Base-by-base conservation (phyloP, 2,888 invertebrate genomes). In the Eristalis arbustorum region DNA sequence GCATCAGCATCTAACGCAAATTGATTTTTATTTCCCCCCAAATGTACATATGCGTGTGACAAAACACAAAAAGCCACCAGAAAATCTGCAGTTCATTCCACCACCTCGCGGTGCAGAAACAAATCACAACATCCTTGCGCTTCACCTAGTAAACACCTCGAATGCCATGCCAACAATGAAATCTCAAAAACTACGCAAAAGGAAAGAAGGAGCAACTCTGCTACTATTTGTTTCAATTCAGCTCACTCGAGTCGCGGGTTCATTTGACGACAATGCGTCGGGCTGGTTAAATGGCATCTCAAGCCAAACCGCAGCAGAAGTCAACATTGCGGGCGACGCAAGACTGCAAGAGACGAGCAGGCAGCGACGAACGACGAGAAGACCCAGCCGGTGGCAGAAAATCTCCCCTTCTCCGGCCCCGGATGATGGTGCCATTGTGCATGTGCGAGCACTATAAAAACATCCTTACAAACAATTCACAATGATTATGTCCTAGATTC, bases 401-500 rank as follows among this genome's bases (percentile, higher is more conserved):
- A 67, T 62, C 63, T 22, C 63, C n/a, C n/a, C n/a, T 37, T 66
- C 61, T 25, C 67, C 42, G 8, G 0, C 10, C 8, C 0, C 31
- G 6, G 10, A 8, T 8, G 67, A 66, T 67, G 67, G 40, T 40
- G 11, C 25, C 61, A 56, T 75, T 67, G 72, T 72, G 62, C 72
- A 68, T 66, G 67, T 76, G 66, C 64, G 69, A 64, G 49, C 56
- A 63, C 84, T 79, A 74, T 78, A 79, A 66, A 75, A 71, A 80
- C 68, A 63, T 80, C 72, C 74, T 84, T 80, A 34, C 67, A 80
- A 84, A 80, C 80, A 84, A 84, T 76, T 76, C 72, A 80, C 81
- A 80, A 84, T 84, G 80, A 84, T 84, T 80, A 81, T 84, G 84
- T 81, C 76, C 84, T 76, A 84, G 84, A 84, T 84, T 84, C 84